Evolutionary conservation across 2,797 vertebrate species (phyloP).

Genomic region (Epinephelus coioides): DNA sequence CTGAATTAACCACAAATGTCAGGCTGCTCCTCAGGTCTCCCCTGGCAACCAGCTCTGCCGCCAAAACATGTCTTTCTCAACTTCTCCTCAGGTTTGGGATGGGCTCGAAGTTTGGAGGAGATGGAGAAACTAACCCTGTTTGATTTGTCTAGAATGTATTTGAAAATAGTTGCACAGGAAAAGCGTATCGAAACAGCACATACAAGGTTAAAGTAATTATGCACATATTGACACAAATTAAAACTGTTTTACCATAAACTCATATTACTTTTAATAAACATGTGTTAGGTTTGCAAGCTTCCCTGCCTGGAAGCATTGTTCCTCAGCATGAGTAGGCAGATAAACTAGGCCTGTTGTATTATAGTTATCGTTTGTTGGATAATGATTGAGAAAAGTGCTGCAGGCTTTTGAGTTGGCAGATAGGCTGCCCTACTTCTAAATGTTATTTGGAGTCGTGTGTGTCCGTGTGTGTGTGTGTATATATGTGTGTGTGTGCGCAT

Average conservation of each 20-base stretch:
- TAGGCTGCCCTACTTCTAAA: conserved; percentile 79
- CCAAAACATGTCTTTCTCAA: conserved; percentile 41
- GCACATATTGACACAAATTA: conserved; percentile 16
- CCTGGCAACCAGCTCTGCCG: conserved; percentile 46
- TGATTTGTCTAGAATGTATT: background rate
- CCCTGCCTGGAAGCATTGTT: conserved; percentile 25
- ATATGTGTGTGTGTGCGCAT: conserved; percentile 17
- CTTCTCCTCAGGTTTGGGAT: conserved; percentile 26
- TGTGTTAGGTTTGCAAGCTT: conserved; percentile 30
- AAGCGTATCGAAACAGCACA: background rate
- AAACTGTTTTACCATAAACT: conserved; percentile 11
- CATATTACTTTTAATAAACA: conserved; percentile 31
- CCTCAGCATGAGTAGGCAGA: conserved; percentile 57
- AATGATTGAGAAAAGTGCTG: conserved; percentile 78
- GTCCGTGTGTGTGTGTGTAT: conserved; percentile 26
- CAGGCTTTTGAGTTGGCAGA: conserved; percentile 73
- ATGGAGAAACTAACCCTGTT: background rate
- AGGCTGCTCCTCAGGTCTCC: conserved; percentile 52
- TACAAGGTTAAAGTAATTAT: background rate
- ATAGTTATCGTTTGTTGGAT: conserved; percentile 63
- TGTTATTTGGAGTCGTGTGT: conserved; percentile 61
- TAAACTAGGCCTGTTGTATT: conserved; percentile 61
- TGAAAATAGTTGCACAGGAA: background rate
- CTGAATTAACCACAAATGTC: conserved; percentile 53
- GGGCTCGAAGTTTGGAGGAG: conserved; percentile 18